These are phyloP conservation scores for Callithrix jacchus DNA, from an alignment of 2,113 vertebrate genomes.

Conservation along the genomic window DNA sequence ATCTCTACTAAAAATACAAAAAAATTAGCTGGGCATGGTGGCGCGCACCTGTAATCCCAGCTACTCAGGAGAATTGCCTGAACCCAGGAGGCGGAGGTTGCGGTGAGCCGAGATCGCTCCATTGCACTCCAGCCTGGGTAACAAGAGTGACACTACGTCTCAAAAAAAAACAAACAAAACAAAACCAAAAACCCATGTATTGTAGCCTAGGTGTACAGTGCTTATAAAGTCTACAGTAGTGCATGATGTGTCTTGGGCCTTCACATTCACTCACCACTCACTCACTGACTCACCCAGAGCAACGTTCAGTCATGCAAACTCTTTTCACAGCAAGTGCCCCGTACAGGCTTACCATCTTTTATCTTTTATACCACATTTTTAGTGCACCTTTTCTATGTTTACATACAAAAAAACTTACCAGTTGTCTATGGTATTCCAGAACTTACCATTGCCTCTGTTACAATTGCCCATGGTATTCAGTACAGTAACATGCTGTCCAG, in stretches of 20 bases:
- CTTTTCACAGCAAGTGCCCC: neutral
- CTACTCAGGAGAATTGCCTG: too few species aligned
- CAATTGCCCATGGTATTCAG: neutral
- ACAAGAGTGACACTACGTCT: too few species aligned
- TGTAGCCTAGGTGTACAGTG: neutral
- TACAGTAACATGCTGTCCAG: neutral
- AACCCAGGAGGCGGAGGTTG: too few species aligned
- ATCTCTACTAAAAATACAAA: too few species aligned
- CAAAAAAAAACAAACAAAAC: too few species aligned
- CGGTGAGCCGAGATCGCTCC: too few species aligned
- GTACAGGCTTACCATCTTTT: neutral
- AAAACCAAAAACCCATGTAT: too few species aligned
- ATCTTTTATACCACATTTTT: neutral
- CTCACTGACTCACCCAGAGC: neutral
- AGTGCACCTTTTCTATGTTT: neutral
- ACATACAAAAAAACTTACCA: neutral
- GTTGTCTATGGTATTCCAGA: too few species aligned
- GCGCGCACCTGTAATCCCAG: too few species aligned
- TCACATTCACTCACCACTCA: neutral
- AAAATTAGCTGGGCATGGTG: too few species aligned
- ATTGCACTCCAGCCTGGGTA: too few species aligned
- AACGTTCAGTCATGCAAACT: neutral
- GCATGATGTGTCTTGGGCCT: neutral
- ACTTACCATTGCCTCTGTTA: neutral
- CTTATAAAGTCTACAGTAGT: neutral